phyloP scores from a whole-genome alignment of 2,888 invertebrate genomes.

The Actias luna region DNA sequence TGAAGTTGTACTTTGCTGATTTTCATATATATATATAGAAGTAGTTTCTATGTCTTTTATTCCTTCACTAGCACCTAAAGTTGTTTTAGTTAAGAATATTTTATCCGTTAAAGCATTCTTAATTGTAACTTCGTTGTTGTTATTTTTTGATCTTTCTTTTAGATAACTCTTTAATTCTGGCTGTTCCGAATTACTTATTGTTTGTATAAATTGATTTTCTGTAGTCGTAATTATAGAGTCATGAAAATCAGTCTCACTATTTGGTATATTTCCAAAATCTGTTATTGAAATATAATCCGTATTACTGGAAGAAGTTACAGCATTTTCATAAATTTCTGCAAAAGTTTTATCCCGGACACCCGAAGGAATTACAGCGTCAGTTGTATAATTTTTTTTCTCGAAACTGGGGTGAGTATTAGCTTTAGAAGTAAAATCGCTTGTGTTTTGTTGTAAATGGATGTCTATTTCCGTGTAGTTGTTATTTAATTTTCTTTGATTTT shows the following conservation, averaged over 20 bases:
- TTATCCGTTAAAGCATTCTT: not conserved
- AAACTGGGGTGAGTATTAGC: not conserved
- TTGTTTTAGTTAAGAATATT: not conserved
- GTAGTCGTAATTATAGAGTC: not conserved
- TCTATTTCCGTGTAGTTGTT: conserved; percentile 53
- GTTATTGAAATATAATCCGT: not conserved
- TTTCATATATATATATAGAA: not conserved
- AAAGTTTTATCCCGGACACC: not conserved
- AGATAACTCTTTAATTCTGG: not conserved
- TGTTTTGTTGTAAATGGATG: conserved; percentile 1
- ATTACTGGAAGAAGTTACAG: not conserved
- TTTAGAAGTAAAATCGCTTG: not conserved
- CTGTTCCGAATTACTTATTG: not conserved
- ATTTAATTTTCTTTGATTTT: conserved; percentile 69
- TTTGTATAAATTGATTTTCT: not conserved
- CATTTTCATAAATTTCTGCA: not conserved
- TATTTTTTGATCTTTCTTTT: not conserved
- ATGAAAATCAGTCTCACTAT: not conserved
- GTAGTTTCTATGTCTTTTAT: not conserved
- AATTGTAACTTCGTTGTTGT: not conserved
- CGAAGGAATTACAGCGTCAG: not conserved
- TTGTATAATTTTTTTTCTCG: not conserved
- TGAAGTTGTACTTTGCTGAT: not conserved
- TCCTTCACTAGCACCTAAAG: not conserved
- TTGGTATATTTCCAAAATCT: not conserved